Conservation (phyloP, 1,140 invertebrate species). For the Ceratina calcarata region DNA sequence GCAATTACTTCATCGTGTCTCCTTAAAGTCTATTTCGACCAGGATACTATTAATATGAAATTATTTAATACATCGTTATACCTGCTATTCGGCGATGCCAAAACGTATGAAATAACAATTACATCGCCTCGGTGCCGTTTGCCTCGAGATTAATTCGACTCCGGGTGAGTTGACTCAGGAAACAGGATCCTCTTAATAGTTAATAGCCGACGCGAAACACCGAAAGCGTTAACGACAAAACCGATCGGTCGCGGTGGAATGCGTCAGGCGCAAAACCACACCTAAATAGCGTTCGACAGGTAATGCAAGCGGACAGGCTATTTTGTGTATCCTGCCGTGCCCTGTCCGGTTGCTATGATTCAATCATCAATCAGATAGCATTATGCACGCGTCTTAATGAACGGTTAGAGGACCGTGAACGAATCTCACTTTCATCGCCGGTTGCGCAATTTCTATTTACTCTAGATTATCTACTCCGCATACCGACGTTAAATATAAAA, state of each 20-base stretch:
- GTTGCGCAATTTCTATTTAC: conserved; percentile 24
- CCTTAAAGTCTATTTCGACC: no score
- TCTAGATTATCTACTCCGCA: conserved; percentile 3
- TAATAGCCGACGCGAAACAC: not conserved
- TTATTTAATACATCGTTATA: no score
- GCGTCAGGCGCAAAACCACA: conserved; percentile 45
- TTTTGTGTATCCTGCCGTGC: conserved; percentile 66
- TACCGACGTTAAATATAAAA: not conserved
- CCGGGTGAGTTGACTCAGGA: no score
- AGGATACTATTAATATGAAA: no score
- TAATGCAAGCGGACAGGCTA: conserved; percentile 51
- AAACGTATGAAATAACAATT: no score
- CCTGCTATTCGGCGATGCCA: no score
- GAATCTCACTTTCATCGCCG: conserved; percentile 25
- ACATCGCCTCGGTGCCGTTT: no score
- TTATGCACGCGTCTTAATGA: conserved; percentile 32
- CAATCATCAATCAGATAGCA: conserved; percentile 43
- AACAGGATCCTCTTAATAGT: no score
- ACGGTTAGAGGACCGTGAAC: conserved; percentile 4
- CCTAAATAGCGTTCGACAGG: conserved; percentile 42
- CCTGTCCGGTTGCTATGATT: conserved; percentile 55
- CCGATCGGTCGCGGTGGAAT: conserved; percentile 31
- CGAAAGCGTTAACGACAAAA: conserved; percentile 28
- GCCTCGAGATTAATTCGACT: no score
- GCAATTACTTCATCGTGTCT: no score